Percentiles rank a stretch among this genome's conserved stretches.
These are phyloP conservation scores for Laterallus jamaicensis DNA, from an alignment of 2,113 vertebrate species.

Conservation along the genomic window DNA sequence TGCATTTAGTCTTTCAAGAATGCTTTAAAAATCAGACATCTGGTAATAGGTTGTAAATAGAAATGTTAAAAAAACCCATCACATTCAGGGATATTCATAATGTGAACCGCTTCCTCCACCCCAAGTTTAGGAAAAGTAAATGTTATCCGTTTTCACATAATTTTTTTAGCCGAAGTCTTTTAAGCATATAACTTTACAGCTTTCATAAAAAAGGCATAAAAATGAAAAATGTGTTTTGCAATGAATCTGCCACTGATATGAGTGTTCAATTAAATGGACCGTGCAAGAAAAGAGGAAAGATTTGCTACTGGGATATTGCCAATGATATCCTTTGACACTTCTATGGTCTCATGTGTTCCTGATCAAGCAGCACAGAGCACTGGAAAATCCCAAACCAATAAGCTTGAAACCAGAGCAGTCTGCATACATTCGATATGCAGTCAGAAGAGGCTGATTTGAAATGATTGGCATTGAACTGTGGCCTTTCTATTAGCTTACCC, in stretches of 20 bases:
- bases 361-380: constrained; percentile 59
- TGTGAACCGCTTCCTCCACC: background rate
- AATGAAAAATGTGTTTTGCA: constrained; percentile 69
- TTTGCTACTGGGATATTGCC: constrained; percentile 64
- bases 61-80: constrained; percentile 55
- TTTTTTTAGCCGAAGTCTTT: constrained; percentile 56
- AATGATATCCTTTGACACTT: constrained; percentile 53
- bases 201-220: constrained; percentile 58
- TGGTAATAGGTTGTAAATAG: constrained; percentile 49
- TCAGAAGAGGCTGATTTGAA: constrained; percentile 59
- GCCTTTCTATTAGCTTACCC: constrained; percentile 55
- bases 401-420: constrained; percentile 54
- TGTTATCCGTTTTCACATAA: constrained; percentile 53
- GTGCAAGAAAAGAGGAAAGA: constrained; percentile 45
- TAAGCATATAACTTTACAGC: constrained; percentile 60
- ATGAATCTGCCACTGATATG: constrained; percentile 64
- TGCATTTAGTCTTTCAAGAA: constrained; percentile 10
- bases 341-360: constrained; percentile 61
- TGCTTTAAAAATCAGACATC: background rate
- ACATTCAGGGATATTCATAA: background rate
- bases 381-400: constrained; percentile 59
- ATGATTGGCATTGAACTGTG: constrained; percentile 26
- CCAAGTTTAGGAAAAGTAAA: constrained; percentile 53
- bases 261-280: constrained; percentile 58
- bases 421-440: constrained; percentile 29